phyloP scores from a whole-genome alignment of 92 coral and sea anemone species.

The Palythoa caribaeorum region DNA sequence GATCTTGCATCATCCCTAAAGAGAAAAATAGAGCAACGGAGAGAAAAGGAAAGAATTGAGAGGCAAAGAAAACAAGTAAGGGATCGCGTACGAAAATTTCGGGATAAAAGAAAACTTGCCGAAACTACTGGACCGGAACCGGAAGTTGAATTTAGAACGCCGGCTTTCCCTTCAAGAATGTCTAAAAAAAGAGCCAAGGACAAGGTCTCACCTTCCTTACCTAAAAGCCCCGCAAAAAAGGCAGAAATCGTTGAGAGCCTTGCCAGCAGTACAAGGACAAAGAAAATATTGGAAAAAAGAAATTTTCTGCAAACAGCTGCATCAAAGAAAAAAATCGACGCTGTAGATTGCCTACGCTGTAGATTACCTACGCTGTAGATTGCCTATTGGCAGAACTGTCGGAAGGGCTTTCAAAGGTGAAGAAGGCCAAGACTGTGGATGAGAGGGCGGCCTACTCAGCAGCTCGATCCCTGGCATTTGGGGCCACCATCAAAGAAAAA shows the following conservation, averaged over 20 bases:
- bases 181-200: not conserved
- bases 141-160: not conserved
- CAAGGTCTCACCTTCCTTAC: not conserved
- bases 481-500: constrained; percentile 11
- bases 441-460: constrained; percentile 40
- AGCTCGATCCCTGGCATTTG: constrained; percentile 42
- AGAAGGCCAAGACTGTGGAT: not conserved
- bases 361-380: not conserved
- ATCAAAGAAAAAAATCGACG: not conserved
- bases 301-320: not conserved
- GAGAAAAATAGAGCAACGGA: constrained; percentile 1
- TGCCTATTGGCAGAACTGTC: constrained; percentile 13
- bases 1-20: not conserved
- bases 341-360: not conserved
- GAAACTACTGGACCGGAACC: not conserved
- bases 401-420: constrained; percentile 12
- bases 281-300: constrained; percentile 26
- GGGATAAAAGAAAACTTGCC: not conserved
- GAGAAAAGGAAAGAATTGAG: not conserved
- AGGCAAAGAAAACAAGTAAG: constrained; percentile 3
- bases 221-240: not conserved
- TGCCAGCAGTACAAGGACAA: constrained; percentile 9
- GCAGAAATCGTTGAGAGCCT: constrained; percentile 5
- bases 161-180: not conserved
- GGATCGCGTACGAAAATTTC: constrained; percentile 4